Conservation (phyloP, 2,888 invertebrate species). For the Synergus gifuensis region DNA sequence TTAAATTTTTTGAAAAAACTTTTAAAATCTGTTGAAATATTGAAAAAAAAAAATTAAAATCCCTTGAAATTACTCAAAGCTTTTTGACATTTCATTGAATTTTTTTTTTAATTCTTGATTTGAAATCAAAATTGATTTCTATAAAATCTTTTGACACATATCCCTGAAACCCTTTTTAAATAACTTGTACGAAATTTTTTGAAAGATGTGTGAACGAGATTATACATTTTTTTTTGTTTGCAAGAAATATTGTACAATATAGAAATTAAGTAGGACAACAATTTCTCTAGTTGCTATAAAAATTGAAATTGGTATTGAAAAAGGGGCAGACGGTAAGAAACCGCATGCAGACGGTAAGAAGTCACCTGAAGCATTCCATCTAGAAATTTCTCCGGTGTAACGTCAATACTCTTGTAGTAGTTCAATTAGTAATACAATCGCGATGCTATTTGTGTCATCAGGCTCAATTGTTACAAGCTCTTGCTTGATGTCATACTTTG, state of each 20-base stretch:
- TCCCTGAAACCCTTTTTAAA: not conserved
- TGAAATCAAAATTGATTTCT: too few species aligned
- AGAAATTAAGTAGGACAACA: not conserved
- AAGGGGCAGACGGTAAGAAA: not conserved
- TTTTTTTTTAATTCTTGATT: not conserved
- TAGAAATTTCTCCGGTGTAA: slow-evolving; percentile 33
- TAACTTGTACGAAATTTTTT: not conserved
- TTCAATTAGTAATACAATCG: slow-evolving; percentile 37
- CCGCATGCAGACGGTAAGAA: not conserved
- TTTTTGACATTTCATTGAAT: too few species aligned
- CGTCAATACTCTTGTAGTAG: slow-evolving; percentile 25
- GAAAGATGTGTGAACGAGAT: not conserved
- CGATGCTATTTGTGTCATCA: slow-evolving; percentile 12
- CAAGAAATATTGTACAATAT: not conserved
- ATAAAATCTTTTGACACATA: not conserved
- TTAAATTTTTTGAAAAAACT: too few species aligned
- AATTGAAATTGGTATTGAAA: slow-evolving; percentile 2
- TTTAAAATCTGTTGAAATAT: too few species aligned
- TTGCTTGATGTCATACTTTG: not conserved
- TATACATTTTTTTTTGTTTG: not conserved
- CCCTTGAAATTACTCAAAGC: too few species aligned
- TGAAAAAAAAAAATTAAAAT: too few species aligned
- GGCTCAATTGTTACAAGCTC: not conserved
- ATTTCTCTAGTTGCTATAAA: not conserved
- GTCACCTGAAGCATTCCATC: not conserved